phyloP scores from a whole-genome alignment of 2,888 invertebrate genomes.

The Ischnus inquisitorius region DNA sequence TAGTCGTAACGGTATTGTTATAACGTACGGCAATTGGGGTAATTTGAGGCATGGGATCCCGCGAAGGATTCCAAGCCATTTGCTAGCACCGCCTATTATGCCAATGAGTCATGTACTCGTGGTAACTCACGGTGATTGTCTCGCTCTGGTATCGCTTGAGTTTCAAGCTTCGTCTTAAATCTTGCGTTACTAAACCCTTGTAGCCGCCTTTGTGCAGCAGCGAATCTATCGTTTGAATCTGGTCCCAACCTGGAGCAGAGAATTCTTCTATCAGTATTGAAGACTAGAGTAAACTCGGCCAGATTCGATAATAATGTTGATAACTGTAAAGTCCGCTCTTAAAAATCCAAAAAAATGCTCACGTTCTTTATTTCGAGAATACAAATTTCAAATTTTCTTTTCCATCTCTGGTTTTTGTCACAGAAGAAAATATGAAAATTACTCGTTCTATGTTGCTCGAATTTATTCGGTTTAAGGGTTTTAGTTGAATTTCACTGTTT shows the following conservation, averaged over 20 bases:
- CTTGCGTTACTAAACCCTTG: constrained; percentile 95
- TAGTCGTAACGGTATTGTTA: constrained; percentile 74
- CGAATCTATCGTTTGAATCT: constrained; percentile 99
- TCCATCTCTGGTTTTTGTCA: too few relatives aligned
- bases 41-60: constrained; percentile 77
- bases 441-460: background rate
- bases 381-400: too few relatives aligned
- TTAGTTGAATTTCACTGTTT: too few relatives aligned
- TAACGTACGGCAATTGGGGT: constrained; percentile 75
- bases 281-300: background rate
- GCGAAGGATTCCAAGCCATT: constrained; percentile 87
- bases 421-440: too few relatives aligned
- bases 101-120: constrained; percentile 91
- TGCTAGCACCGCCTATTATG: constrained; percentile 91
- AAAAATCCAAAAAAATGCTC: too few relatives aligned
- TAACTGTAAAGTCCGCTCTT: background rate
- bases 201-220: constrained; percentile 98
- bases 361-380: too few relatives aligned
- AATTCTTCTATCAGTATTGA: constrained; percentile 5
- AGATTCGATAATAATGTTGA: too few relatives aligned
- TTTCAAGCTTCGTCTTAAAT: constrained; percentile 95
- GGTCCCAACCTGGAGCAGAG: constrained; percentile 95
- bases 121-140: constrained; percentile 95
- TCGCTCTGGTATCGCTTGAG: constrained; percentile 98
- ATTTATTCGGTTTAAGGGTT: background rate